Conservation (phyloP, 2,113 vertebrate genomes). For the Neodontobutis hainanensis region DNA sequence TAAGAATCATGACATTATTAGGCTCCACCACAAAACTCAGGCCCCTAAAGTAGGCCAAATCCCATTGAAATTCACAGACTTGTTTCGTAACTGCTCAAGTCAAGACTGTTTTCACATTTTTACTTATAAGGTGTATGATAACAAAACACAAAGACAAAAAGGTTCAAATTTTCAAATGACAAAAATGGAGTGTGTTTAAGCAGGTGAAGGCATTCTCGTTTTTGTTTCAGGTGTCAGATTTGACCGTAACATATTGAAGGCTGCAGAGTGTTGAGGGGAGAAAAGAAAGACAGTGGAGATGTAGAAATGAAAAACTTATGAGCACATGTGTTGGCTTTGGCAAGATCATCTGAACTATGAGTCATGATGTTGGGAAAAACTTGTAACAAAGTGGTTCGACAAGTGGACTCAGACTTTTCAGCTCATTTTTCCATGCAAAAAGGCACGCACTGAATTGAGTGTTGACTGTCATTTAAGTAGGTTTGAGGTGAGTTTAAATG, state of each 20-base stretch:
- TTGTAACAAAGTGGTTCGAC: slow-evolving; percentile 16
- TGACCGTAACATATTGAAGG: slow-evolving; percentile 3
- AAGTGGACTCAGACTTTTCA: background rate
- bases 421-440: too few relatives aligned
- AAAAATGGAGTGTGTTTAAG: too few relatives aligned
- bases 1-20: slow-evolving; percentile 56
- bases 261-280: background rate
- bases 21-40: slow-evolving; percentile 25
- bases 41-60: slow-evolving; percentile 23
- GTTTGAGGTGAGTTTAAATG: too few relatives aligned
- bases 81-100: background rate
- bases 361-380: slow-evolving; percentile 9
- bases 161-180: too few relatives aligned
- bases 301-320: slow-evolving; percentile 21
- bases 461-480: too few relatives aligned
- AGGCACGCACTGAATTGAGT: too few relatives aligned
- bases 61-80: background rate
- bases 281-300: slow-evolving; percentile 15
- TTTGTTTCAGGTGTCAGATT: slow-evolving; percentile 15
- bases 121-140: too few relatives aligned
- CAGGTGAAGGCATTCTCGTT: too few relatives aligned
- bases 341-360: slow-evolving; percentile 6
- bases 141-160: background rate
- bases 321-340: background rate
- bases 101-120: too few relatives aligned